Evolutionary conservation across 2,888 invertebrate genomes (phyloP).

Genomic region (Drosophila emarginata): DNA sequence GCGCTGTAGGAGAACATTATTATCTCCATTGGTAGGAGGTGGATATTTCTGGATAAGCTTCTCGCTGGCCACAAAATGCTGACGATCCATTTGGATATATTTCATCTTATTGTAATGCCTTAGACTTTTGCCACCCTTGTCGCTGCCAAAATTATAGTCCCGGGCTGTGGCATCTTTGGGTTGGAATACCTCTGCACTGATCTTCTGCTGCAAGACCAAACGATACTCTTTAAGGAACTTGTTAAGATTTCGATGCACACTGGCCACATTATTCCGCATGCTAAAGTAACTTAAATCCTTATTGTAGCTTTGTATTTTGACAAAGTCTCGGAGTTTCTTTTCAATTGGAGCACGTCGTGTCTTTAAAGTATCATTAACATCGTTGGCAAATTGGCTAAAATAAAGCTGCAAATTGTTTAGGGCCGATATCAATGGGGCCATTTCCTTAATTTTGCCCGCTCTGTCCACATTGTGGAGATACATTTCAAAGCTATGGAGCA

Average conservation of each 20-base stretch:
- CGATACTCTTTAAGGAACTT: conserved; percentile 94
- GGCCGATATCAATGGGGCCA: conserved; percentile 84
- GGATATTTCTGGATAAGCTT: conserved; percentile 65
- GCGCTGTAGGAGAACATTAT: conserved; percentile 65
- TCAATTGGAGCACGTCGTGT: conserved; percentile 91
- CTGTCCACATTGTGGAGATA: conserved; percentile 86
- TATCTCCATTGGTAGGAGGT: background rate
- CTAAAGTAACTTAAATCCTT: conserved; percentile 97
- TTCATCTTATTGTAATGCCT: conserved; percentile 79
- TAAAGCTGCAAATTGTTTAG: conserved; percentile 93
- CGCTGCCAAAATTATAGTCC: conserved; percentile 77
- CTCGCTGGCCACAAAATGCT: conserved; percentile 79
- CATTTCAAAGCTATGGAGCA: conserved; percentile 91
- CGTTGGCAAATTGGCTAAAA: conserved; percentile 89
- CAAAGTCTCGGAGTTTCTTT: conserved; percentile 94
- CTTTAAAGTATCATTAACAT: conserved; percentile 86
- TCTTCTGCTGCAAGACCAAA: conserved; percentile 83
- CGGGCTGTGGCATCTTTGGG: conserved; percentile 80
- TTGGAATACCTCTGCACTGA: conserved; percentile 79
- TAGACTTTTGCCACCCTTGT: conserved; percentile 78
- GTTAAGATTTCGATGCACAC: conserved; percentile 93
- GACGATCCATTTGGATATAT: conserved; percentile 75
- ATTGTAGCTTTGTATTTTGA: conserved; percentile 97
- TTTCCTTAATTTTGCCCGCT: conserved; percentile 35
- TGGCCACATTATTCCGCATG: conserved; percentile 93